A percentile compares a stretch with the other conserved stretches of the same genome.
Conservation (phyloP, 2,797 vertebrate genomes). For the Cheirogaleus major region DNA sequence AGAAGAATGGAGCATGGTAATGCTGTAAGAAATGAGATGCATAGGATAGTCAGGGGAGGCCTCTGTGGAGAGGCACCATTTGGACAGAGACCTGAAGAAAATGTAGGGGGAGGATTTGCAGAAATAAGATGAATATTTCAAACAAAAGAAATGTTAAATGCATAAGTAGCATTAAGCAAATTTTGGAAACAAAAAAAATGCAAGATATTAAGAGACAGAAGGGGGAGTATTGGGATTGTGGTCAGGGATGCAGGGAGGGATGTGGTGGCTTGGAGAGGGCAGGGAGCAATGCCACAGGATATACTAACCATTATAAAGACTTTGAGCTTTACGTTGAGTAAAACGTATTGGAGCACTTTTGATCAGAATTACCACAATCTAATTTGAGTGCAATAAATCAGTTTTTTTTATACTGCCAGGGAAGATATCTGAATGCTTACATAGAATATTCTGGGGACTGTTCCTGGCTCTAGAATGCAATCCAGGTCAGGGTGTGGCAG, state of each 20-base stretch:
- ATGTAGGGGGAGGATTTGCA: background rate
- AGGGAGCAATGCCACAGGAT: rapidly evolving
- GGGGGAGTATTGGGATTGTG: too few relatives aligned
- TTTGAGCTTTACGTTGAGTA: background rate
- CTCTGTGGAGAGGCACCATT: background rate
- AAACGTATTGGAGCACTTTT: background rate
- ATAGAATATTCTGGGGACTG: background rate
- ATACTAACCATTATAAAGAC: background rate
- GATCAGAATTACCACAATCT: background rate
- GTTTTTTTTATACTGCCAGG: background rate
- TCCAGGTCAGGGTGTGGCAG: too few relatives aligned
- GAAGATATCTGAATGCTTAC: background rate
- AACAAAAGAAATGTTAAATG: background rate
- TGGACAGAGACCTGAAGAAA: background rate
- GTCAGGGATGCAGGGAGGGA: rapidly evolving
- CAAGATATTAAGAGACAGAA: background rate
- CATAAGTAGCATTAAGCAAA: background rate
- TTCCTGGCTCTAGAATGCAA: background rate
- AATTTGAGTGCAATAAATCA: background rate
- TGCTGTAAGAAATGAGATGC: background rate
- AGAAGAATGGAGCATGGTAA: background rate
- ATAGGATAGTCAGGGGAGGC: background rate
- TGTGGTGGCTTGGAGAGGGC: too few relatives aligned
- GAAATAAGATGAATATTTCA: background rate
- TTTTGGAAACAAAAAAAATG: background rate